Evolutionary conservation across 1,140 invertebrate genomes (phyloP).

Genomic region (Drosophila virilis): DNA sequence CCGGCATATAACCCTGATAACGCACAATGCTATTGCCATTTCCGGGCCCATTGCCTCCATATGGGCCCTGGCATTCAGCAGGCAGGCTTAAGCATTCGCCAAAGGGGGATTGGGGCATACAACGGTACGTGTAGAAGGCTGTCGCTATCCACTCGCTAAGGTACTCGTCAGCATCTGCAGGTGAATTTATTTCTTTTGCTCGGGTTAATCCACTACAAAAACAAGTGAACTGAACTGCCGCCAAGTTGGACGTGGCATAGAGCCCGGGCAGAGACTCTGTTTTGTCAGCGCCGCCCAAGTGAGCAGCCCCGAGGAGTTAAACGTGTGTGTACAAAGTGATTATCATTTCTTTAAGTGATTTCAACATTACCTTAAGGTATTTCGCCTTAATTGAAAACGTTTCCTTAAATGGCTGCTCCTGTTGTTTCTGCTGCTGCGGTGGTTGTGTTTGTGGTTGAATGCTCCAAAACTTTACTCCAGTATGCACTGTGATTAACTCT

Average conservation of each 20-base stretch:
- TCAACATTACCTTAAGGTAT: constrained; percentile 79
- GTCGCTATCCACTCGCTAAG: constrained; percentile 40
- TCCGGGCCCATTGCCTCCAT: constrained; percentile 26
- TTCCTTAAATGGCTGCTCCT: constrained; percentile 68
- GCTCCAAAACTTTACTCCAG: constrained; percentile 52
- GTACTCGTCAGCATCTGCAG: constrained; percentile 70
- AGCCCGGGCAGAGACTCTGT: constrained; percentile 1
- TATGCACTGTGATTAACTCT: constrained; percentile 64
- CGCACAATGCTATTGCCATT: constrained; percentile 31
- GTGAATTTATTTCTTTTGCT: constrained; percentile 80
- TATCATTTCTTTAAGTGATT: constrained; percentile 82
- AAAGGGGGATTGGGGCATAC: background rate
- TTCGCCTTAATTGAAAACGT: constrained; percentile 73
- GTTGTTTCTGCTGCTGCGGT: background rate
- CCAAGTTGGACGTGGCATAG: constrained; percentile 7
- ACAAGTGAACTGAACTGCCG: constrained; percentile 54
- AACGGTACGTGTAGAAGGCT: constrained; percentile 12
- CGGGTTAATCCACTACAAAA: constrained; percentile 76
- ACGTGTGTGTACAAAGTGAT: constrained; percentile 80
- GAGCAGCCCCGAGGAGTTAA: constrained; percentile 70
- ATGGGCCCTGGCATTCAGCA: constrained; percentile 20
- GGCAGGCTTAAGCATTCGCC: background rate
- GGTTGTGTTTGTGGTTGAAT: constrained; percentile 64
- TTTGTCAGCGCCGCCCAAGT: constrained; percentile 33
- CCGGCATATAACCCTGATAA: constrained; percentile 17